A percentile compares a stretch with the other conserved stretches of the same genome.
Conservation (phyloP, 1,140 invertebrate species). For the Varroa destructor region DNA sequence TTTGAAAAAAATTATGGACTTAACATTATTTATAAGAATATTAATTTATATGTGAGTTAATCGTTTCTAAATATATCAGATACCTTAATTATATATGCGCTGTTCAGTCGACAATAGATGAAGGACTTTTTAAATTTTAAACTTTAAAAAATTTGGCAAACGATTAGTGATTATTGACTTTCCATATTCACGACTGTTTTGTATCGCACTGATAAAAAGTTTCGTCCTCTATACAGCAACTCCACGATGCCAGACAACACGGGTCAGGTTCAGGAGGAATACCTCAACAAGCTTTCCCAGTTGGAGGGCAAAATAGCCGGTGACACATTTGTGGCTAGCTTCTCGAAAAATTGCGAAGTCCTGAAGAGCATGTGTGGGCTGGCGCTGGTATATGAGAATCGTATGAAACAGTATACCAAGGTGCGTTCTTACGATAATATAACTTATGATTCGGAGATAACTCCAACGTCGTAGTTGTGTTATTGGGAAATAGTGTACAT, state of each 20-base stretch:
- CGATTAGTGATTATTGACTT: too few species aligned
- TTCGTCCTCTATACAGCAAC: neutral
- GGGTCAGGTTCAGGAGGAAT: conserved; percentile 27
- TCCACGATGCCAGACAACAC: conserved; percentile 26
- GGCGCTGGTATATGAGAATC: conserved; percentile 16
- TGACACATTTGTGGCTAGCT: conserved; percentile 11
- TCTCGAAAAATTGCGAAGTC: conserved; percentile 18
- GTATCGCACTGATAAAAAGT: neutral
- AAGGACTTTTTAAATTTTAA: too few species aligned
- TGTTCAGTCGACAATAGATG: too few species aligned
- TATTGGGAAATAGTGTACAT: too few species aligned
- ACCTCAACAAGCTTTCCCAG: conserved; percentile 10
- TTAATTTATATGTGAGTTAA: too few species aligned
- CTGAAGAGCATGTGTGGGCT: conserved; percentile 24
- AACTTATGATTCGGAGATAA: neutral
- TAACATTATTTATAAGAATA: too few species aligned
- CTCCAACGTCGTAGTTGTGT: neutral
- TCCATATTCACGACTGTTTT: too few species aligned
- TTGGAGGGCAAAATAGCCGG: conserved; percentile 18
- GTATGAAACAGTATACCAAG: conserved; percentile 20
- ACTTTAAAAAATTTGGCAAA: too few species aligned
- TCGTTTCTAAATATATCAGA: too few species aligned
- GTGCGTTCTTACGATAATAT: neutral
- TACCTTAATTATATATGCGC: too few species aligned
- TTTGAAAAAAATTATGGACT: too few species aligned